phyloP scores from a whole-genome alignment of 23 tunicate genomes.

The Styela plicata region DNA sequence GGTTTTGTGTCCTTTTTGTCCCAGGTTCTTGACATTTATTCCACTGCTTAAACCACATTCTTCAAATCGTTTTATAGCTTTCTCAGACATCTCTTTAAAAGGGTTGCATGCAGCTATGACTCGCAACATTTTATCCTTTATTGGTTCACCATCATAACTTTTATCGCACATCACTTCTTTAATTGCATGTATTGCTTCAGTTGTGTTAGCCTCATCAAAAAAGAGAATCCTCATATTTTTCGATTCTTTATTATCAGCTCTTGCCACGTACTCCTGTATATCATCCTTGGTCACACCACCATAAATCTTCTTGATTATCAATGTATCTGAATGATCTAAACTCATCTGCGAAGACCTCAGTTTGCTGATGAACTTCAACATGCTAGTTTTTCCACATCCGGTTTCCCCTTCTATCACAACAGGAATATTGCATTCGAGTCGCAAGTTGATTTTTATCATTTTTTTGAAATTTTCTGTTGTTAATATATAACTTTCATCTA shows the following conservation, averaged over 20 bases:
- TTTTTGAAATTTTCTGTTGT: constrained; percentile 57
- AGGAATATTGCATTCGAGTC: constrained; percentile 52
- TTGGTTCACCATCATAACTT: constrained; percentile 38
- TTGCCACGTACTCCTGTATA: constrained; percentile 38
- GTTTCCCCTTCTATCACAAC: constrained; percentile 60
- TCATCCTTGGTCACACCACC: constrained; percentile 53
- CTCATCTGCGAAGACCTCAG: constrained; percentile 26
- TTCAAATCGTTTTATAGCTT: constrained; percentile 51
- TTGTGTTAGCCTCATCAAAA: constrained; percentile 75
- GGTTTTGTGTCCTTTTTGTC: constrained; percentile 45
- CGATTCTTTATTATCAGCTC: background rate
- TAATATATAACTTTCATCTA: constrained; percentile 40
- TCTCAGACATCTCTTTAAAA: constrained; percentile 32
- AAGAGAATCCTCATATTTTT: constrained; percentile 36
- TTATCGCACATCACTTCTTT: constrained; percentile 71
- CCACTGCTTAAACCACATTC: constrained; percentile 61
- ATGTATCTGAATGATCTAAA: background rate
- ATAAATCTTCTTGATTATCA: constrained; percentile 49
- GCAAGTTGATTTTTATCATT: constrained; percentile 50
- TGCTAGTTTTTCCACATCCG: constrained; percentile 70
- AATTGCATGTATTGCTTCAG: constrained; percentile 77
- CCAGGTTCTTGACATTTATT: constrained; percentile 45
- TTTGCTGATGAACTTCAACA: constrained; percentile 53
- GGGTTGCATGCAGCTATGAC: constrained; percentile 72
- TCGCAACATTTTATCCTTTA: constrained; percentile 12